Conservation (phyloP, 2,113 vertebrate genomes). For the Oxygymnocypris stewartii region DNA sequence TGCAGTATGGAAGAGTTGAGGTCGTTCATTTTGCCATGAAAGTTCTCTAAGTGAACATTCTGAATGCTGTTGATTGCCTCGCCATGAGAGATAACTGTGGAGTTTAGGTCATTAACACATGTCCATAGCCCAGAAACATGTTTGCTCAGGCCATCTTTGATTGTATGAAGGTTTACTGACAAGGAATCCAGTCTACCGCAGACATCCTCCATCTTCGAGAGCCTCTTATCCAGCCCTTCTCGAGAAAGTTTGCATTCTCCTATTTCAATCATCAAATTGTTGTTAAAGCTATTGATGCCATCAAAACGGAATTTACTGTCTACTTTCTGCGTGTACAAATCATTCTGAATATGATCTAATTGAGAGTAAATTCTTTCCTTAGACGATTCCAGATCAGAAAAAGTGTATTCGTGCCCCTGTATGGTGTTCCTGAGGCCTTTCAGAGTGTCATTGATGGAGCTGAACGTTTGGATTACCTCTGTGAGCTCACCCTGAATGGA, state of each 20-base stretch:
- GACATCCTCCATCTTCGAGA: slow-evolving; percentile 83
- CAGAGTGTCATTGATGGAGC: slow-evolving; percentile 81
- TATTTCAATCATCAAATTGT: slow-evolving; percentile 70
- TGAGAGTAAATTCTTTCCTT: slow-evolving; percentile 80
- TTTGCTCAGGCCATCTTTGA: slow-evolving; percentile 82
- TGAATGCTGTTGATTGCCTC: slow-evolving; percentile 78
- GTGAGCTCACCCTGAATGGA: slow-evolving; percentile 82
- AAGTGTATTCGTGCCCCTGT: slow-evolving; percentile 76
- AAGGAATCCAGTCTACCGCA: slow-evolving; percentile 81
- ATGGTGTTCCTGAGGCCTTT: slow-evolving; percentile 79
- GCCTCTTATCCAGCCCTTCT: slow-evolving; percentile 75
- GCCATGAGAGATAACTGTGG: slow-evolving; percentile 73
- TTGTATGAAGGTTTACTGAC: slow-evolving; percentile 76
- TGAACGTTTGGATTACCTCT: slow-evolving; percentile 75
- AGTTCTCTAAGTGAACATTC: slow-evolving; percentile 72
- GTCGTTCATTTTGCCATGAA: slow-evolving; percentile 70
- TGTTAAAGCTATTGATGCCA: slow-evolving; percentile 67
- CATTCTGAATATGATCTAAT: slow-evolving; percentile 80
- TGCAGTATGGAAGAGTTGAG: slow-evolving; percentile 82
- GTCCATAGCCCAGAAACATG: slow-evolving; percentile 87
- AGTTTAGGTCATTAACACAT: slow-evolving; percentile 81
- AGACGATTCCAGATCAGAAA: slow-evolving; percentile 73
- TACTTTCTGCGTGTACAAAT: slow-evolving; percentile 71
- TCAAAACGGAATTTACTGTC: slow-evolving; percentile 77
- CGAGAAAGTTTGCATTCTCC: slow-evolving; percentile 70